Evolutionary conservation across 2,113 vertebrate species (phyloP).

Genomic region (Ochotona princeps): DNA sequence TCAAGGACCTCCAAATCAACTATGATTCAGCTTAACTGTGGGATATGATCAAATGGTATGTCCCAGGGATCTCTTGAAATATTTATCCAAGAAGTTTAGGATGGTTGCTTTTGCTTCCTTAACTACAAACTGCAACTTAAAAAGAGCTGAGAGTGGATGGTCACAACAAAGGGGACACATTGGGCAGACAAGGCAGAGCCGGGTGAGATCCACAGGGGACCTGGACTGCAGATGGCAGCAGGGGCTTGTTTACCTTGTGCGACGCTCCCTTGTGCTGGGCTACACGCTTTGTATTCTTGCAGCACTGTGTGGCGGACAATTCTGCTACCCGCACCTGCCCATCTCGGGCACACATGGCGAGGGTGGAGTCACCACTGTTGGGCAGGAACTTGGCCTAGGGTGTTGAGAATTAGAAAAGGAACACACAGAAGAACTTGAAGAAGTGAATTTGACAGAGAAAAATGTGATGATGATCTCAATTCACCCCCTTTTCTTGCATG

Average conservation of each 20-base stretch:
- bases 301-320: constrained; percentile 96
- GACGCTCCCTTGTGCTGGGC: constrained; percentile 97
- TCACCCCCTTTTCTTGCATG: constrained; percentile 15
- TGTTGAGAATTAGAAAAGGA: not conserved
- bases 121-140: not conserved
- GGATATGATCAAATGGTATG: not conserved
- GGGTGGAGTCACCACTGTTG: constrained; percentile 96
- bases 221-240: not conserved
- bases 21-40: not conserved
- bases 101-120: not conserved
- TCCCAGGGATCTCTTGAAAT: not conserved
- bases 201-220: not conserved
- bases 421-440: constrained; percentile 46
- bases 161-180: not conserved
- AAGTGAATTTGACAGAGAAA: not conserved
- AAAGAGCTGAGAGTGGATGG: not conserved
- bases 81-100: not conserved
- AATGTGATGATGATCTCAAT: not conserved
- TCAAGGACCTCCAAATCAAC: constrained; percentile 36
- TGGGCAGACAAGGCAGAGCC: not conserved
- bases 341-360: constrained; percentile 97
- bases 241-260: constrained; percentile 90
- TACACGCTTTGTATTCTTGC: constrained; percentile 96
- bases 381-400: constrained; percentile 96
- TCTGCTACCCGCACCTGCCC: constrained; percentile 96